phyloP scores from a whole-genome alignment of 2,113 vertebrate genomes.

The Elgaria multicarinata region DNA sequence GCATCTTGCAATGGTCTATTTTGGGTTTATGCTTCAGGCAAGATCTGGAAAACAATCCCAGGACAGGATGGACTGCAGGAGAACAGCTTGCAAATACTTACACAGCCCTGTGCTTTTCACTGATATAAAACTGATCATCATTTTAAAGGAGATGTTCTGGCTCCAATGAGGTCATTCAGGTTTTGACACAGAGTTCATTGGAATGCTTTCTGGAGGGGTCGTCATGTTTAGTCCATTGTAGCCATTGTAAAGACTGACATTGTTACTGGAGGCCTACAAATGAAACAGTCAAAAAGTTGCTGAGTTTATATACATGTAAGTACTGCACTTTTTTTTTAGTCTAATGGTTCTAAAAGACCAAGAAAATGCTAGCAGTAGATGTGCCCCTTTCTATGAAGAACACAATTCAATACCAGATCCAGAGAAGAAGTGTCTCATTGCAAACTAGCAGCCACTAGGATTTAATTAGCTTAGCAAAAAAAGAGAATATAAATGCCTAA shows the following conservation, averaged over 20 bases:
- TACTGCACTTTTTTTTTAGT: neutral
- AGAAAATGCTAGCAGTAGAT: neutral
- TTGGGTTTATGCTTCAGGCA: neutral
- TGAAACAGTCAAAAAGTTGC: neutral
- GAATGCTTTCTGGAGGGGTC: neutral
- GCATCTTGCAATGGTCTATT: conserved; percentile 11
- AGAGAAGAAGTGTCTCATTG: neutral
- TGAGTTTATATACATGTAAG: neutral
- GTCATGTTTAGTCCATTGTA: neutral
- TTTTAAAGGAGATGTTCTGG: neutral
- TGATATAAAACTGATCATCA: neutral
- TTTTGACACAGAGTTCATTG: neutral
- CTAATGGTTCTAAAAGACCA: neutral
- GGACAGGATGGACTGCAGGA: neutral
- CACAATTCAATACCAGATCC: neutral
- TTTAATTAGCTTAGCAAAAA: neutral
- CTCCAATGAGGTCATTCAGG: neutral
- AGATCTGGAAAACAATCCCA: conserved; percentile 1
- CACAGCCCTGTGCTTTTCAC: neutral
- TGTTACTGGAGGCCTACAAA: neutral
- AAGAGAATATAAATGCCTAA: neutral
- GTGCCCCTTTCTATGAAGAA: neutral
- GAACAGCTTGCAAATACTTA: conserved; percentile 1
- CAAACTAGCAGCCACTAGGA: neutral
- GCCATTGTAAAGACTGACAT: neutral